phyloP scores from a whole-genome alignment of 92 coral and sea anemone genomes.

The Metridium senile region DNA sequence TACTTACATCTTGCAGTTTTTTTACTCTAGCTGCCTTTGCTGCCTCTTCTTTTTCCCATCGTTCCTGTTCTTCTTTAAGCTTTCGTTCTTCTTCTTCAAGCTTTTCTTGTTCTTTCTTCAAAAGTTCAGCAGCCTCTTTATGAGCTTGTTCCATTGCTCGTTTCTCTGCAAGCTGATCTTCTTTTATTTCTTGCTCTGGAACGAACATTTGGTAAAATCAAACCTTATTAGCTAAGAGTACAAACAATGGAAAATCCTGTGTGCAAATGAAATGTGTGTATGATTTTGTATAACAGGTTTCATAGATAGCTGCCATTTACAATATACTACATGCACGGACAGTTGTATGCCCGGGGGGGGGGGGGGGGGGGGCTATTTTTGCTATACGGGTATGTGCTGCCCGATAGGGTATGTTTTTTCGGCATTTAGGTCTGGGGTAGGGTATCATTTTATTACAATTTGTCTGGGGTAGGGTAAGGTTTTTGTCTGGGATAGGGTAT shows the following conservation, averaged over 20 bases:
- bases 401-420: no score
- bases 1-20: slow-evolving; percentile 71
- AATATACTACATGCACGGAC: no score
- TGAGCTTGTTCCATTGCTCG: slow-evolving; percentile 91
- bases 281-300: not conserved
- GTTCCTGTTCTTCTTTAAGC: slow-evolving; percentile 80
- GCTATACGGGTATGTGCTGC: no score
- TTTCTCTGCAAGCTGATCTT: slow-evolving; percentile 82
- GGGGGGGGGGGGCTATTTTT: no score
- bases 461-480: no score
- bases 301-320: no score
- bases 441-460: no score
- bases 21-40: slow-evolving; percentile 82
- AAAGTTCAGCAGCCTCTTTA: slow-evolving; percentile 79
- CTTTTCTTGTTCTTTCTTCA: slow-evolving; percentile 76
- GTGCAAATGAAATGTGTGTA: not conserved
- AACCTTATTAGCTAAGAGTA: not conserved
- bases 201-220: not conserved
- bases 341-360: no score
- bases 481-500: no score
- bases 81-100: slow-evolving; percentile 68
- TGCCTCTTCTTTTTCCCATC: slow-evolving; percentile 77
- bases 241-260: not conserved
- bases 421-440: no score
- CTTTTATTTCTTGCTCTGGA: slow-evolving; percentile 61